A percentile compares a stretch with the other conserved stretches of the same genome.
These are phyloP conservation scores for Cyclura pinguis DNA, from an alignment of 2,797 vertebrate genomes.

Conservation along the genomic window DNA sequence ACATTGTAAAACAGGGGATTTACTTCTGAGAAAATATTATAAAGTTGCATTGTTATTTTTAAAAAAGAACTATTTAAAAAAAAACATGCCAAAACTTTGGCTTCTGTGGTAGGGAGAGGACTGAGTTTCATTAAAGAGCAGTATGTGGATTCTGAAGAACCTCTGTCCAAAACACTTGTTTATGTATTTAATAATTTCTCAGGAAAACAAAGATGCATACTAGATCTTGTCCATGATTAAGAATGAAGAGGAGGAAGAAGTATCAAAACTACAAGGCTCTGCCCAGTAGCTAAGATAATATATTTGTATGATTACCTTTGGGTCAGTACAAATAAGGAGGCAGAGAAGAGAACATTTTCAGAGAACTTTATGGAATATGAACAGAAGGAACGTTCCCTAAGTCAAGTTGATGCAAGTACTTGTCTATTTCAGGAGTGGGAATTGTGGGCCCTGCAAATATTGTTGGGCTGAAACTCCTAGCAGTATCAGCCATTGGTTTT, in stretches of 20 bases:
- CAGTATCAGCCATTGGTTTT: neutral
- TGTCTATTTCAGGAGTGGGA: too few species aligned
- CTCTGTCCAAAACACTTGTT: too few species aligned
- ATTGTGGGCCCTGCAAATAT: too few species aligned
- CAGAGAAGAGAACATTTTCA: neutral
- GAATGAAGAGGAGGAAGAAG: neutral
- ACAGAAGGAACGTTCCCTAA: neutral
- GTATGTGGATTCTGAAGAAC: neutral
- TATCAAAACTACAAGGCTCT: neutral
- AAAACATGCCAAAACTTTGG: neutral
- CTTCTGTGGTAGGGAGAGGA: too few species aligned
- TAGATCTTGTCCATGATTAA: neutral
- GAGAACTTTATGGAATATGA: neutral
- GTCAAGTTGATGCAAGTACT: too few species aligned
- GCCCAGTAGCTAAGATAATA: neutral
- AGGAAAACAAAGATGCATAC: neutral
- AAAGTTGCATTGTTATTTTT: neutral
- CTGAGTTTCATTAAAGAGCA: neutral
- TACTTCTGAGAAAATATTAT: neutral
- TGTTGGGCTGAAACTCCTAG: too few species aligned
- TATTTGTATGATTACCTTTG: neutral
- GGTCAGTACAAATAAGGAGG: neutral
- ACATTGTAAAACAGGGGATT: neutral
- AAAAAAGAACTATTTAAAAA: neutral
- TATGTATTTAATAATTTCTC: neutral